phyloP scores from a whole-genome alignment of 2,888 invertebrate species.

The Uloborus plumipes region DNA sequence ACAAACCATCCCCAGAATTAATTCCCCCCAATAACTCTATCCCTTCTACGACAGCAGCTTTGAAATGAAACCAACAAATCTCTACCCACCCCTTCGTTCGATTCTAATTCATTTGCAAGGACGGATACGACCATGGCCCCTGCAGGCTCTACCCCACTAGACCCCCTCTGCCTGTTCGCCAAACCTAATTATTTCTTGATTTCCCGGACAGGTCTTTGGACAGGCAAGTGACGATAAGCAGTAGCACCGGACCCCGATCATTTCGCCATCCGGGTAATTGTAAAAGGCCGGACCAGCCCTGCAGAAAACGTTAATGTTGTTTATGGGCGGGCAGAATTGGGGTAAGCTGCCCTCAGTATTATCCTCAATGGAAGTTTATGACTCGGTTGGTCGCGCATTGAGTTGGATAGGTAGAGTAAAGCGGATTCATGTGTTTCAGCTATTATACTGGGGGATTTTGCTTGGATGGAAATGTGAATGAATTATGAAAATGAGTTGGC shows the following conservation, averaged over 20 bases:
- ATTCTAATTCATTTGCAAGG: conserved; percentile 4
- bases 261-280: conserved; percentile 31
- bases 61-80: conserved; percentile 56
- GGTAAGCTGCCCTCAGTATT: conserved; percentile 8
- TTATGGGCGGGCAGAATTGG: conserved; percentile 30
- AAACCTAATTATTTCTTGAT: conserved; percentile 52
- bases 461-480: too few relatives aligned
- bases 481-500: too few relatives aligned
- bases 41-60: not conserved
- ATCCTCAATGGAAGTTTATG: conserved; percentile 24
- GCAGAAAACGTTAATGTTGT: conserved; percentile 36
- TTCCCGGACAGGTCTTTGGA: conserved; percentile 30
- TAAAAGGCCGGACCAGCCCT: conserved; percentile 5
- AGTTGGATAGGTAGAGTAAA: too few relatives aligned
- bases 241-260: conserved; percentile 1
- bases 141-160: too few relatives aligned
- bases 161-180: conserved; percentile 23
- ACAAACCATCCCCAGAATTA: conserved; percentile 16
- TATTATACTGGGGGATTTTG: too few relatives aligned
- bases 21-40: conserved; percentile 1
- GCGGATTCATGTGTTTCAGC: too few relatives aligned
- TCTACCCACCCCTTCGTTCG: conserved; percentile 1
- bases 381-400: not conserved
- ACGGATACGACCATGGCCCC: too few relatives aligned
- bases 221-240: conserved; percentile 36